A percentile compares a stretch with the other conserved stretches of the same genome.
phyloP scores from a whole-genome alignment of 2,797 vertebrate species.

The Dendrocincla fuliginosa region DNA sequence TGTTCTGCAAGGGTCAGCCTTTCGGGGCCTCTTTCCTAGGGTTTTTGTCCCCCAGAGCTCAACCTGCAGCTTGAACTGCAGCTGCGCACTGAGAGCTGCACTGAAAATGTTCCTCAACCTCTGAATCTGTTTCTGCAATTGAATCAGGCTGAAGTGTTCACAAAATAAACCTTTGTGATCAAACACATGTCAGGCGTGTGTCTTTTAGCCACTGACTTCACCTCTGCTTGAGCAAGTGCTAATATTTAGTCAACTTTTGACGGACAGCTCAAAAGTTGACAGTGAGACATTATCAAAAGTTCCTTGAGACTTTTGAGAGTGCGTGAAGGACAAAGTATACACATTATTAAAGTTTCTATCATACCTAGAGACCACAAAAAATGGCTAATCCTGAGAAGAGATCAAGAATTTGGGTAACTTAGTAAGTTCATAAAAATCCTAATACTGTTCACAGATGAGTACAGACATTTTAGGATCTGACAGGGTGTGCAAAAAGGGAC shows the following conservation, averaged over 20 bases:
- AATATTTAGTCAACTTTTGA: background rate
- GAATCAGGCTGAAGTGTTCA: background rate
- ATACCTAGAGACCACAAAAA: background rate
- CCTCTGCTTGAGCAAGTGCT: background rate
- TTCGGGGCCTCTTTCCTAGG: background rate
- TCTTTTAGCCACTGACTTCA: background rate
- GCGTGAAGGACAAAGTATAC: background rate
- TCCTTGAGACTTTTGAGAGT: background rate
- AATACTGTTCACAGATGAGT: background rate
- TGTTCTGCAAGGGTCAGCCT: background rate
- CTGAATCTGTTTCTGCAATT: background rate
- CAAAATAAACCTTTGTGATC: background rate
- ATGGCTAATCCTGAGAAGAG: background rate
- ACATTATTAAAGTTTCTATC: background rate
- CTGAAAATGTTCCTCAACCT: background rate
- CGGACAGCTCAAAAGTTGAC: too few relatives aligned
- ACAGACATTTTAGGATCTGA: background rate
- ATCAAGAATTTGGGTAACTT: background rate
- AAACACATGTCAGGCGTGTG: background rate
- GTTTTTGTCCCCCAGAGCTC: background rate
- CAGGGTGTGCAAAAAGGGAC: background rate
- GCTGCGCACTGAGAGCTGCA: background rate
- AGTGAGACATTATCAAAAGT: background rate
- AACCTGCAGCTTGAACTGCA: background rate
- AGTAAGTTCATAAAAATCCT: background rate